Conservation (phyloP, 2,888 invertebrate genomes). For the Lottia gigantea region DNA sequence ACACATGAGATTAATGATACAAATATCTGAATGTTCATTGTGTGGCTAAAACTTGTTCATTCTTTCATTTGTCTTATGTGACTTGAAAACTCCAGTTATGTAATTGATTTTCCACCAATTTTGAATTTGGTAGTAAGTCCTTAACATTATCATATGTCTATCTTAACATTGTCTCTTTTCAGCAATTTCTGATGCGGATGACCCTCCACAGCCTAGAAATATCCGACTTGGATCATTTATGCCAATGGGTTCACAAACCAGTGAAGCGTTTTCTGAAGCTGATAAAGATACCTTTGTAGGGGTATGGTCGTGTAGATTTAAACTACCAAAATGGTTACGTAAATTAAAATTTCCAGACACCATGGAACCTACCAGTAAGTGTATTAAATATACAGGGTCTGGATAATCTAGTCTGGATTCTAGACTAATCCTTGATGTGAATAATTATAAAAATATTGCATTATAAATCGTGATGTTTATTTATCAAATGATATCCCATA, state of each 20-base stretch:
- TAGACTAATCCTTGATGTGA: too few relatives aligned
- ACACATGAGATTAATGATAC: too few relatives aligned
- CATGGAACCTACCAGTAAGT: slow-evolving; percentile 58
- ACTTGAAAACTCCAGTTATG: too few relatives aligned
- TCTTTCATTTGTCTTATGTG: too few relatives aligned
- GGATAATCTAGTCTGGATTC: too few relatives aligned
- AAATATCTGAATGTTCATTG: too few relatives aligned
- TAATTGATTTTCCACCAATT: too few relatives aligned
- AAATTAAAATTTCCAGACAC: slow-evolving; percentile 44
- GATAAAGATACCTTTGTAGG: slow-evolving; percentile 44
- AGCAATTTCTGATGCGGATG: slow-evolving; percentile 44
- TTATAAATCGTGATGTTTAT: too few relatives aligned
- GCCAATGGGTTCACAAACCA: slow-evolving; percentile 44
- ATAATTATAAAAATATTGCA: too few relatives aligned
- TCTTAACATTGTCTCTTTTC: slow-evolving; percentile 17
- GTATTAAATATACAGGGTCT: too few relatives aligned
- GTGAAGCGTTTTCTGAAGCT: slow-evolving; percentile 40
- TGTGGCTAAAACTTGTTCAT: too few relatives aligned
- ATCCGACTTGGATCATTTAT: slow-evolving; percentile 57
- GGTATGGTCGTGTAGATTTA: slow-evolving; percentile 45
- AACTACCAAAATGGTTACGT: slow-evolving; percentile 46
- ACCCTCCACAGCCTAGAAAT: slow-evolving; percentile 42
- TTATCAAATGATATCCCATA: too few relatives aligned
- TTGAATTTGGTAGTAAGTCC: background rate
- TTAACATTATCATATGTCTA: background rate